phyloP scores from a whole-genome alignment of 2,113 vertebrate species.

The Agapornis roseicollis region DNA sequence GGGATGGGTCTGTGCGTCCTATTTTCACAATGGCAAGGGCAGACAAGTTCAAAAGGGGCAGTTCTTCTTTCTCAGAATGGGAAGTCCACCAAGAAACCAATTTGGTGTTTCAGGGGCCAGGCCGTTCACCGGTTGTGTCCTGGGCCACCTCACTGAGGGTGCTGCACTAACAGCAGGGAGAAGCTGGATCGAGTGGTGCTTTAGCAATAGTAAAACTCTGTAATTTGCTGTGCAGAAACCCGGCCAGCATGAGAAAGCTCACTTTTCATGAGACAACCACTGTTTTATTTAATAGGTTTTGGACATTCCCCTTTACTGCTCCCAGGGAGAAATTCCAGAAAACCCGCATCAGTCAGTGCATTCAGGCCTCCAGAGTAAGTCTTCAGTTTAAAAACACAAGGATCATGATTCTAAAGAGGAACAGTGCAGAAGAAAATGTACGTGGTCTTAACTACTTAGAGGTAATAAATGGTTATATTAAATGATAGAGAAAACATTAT shows the following conservation, averaged over 20 bases:
- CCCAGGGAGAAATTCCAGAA: slow-evolving; percentile 28
- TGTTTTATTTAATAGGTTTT: background rate
- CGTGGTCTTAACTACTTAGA: slow-evolving; percentile 32
- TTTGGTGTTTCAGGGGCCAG: background rate
- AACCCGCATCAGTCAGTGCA: background rate
- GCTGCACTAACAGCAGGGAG: fast-evolving
- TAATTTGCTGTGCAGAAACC: background rate
- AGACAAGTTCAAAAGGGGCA: background rate
- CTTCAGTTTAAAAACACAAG: background rate
- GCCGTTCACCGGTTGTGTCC: fast-evolving
- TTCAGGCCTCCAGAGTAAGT: background rate
- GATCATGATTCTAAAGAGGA: background rate
- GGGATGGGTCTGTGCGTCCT: background rate
- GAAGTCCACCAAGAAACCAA: background rate
- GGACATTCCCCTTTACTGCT: background rate
- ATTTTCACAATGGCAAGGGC: background rate
- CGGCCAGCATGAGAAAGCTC: background rate
- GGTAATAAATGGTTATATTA: slow-evolving; percentile 45
- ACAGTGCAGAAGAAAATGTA: slow-evolving; percentile 8
- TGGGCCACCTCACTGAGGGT: background rate
- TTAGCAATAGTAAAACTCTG: background rate
- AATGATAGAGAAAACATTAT: slow-evolving; percentile 54
- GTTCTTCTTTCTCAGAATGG: background rate
- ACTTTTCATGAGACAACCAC: background rate
- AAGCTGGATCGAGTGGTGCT: background rate